These are phyloP conservation scores for Drosophila bipectinata DNA, from an alignment of 1,140 invertebrate species.

Conservation along the genomic window DNA sequence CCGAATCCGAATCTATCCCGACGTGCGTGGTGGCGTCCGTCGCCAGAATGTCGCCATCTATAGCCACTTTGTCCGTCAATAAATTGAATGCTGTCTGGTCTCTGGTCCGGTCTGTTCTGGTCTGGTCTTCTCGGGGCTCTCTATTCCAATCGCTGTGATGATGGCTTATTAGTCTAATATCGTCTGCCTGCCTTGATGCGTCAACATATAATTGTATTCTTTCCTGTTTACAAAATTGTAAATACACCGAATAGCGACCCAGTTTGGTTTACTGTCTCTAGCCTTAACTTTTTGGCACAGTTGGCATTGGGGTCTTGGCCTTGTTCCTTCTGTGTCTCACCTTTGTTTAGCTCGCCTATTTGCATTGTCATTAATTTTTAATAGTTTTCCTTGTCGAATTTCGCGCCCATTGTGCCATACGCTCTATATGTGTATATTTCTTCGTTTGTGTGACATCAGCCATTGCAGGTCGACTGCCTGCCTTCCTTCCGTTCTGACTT, in stretches of 20 bases:
- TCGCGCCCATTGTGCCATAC: conserved; percentile 17
- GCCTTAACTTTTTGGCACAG: conserved; percentile 62
- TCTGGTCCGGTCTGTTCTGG: not conserved
- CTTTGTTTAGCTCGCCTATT: conserved; percentile 70
- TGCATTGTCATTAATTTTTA: conserved; percentile 76
- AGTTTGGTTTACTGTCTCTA: conserved; percentile 49
- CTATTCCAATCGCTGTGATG: conserved; percentile 18
- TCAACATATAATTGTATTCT: conserved; percentile 46
- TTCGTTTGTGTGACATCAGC: conserved; percentile 55
- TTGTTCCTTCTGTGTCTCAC: conserved; percentile 27
- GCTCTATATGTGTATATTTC: conserved; percentile 1
- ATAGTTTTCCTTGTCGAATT: conserved; percentile 63
- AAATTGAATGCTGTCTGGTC: conserved; percentile 74
- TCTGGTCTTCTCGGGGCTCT: conserved; percentile 1
- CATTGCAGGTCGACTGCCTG: conserved; percentile 25
- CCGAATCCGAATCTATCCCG: conserved; percentile 3
- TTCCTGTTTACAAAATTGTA: conserved; percentile 45
- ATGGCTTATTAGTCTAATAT: conserved; percentile 70
- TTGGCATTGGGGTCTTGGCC: conserved; percentile 63
- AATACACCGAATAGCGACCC: conserved; percentile 30
- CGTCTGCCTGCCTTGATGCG: conserved; percentile 43
- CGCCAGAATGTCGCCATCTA: conserved; percentile 56
- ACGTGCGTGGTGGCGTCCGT: conserved; percentile 28
- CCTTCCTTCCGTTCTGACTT: conserved; percentile 5
- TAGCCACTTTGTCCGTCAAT: conserved; percentile 75